phyloP scores from a whole-genome alignment of 1,140 invertebrate species.

The Brevipalpus yothersi region DNA sequence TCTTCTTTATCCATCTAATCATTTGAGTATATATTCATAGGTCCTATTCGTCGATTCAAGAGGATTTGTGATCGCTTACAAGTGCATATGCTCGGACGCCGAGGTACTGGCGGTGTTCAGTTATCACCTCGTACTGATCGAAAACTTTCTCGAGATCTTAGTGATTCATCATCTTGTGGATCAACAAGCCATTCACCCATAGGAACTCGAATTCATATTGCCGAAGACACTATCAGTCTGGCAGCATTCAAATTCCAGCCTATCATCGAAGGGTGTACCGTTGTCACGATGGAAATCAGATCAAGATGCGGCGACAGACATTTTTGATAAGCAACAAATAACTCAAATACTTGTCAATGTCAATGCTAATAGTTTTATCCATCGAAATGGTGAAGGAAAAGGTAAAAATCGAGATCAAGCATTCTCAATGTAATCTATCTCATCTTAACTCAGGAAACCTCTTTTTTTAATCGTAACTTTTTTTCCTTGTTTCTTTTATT shows the following conservation, averaged over 20 bases:
- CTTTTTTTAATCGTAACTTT: too few species aligned
- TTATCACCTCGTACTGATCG: slow-evolving; percentile 35
- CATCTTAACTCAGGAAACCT: too few species aligned
- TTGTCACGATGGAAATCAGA: slow-evolving; percentile 14
- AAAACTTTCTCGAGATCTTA: slow-evolving; percentile 32
- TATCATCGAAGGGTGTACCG: background rate
- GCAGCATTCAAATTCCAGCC: slow-evolving; percentile 1
- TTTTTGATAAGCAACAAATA: slow-evolving; percentile 12
- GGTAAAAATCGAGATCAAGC: too few species aligned
- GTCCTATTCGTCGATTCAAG: slow-evolving; percentile 76
- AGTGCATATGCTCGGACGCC: slow-evolving; percentile 43
- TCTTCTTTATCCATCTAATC: too few species aligned
- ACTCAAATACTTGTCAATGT: slow-evolving; percentile 5
- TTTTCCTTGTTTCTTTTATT: too few species aligned
- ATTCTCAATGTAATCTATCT: too few species aligned
- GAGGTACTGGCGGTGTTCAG: background rate
- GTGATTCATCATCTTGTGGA: slow-evolving; percentile 53
- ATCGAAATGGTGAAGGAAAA: background rate
- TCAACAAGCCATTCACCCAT: slow-evolving; percentile 37
- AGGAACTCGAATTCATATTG: slow-evolving; percentile 11
- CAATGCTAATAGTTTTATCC: background rate
- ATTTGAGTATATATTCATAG: slow-evolving; percentile 22
- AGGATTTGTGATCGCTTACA: slow-evolving; percentile 90
- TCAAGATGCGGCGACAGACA: slow-evolving; percentile 13
- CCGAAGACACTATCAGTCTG: slow-evolving; percentile 11